These are phyloP conservation scores for Platycheirus rosarum DNA, from an alignment of 2,888 invertebrate genomes.

Conservation along the genomic window DNA sequence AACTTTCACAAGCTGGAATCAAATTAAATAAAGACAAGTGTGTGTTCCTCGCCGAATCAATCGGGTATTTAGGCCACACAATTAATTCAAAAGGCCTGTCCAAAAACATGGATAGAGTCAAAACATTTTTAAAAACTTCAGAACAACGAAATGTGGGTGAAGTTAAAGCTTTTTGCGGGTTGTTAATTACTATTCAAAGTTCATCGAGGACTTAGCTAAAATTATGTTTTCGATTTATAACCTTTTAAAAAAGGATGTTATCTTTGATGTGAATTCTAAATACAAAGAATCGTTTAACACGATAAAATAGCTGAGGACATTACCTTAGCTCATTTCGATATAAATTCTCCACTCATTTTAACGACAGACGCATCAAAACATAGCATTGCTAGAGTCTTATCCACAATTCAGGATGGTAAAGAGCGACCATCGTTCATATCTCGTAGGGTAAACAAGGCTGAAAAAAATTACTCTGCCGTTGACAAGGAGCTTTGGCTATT, in stretches of 20 bases:
- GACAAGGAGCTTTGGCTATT: conserved; percentile 6
- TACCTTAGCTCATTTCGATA: conserved; percentile 69
- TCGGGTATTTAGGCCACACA: conserved; percentile 76
- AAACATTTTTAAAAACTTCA: conserved; percentile 57
- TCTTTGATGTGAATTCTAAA: conserved; percentile 75
- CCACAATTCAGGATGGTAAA: conserved; percentile 8
- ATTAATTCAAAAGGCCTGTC: conserved; percentile 76
- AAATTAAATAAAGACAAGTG: conserved; percentile 77
- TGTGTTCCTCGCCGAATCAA: conserved; percentile 74
- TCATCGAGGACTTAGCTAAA: conserved; percentile 76
- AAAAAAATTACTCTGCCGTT: conserved; percentile 5
- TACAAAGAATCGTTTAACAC: conserved; percentile 76
- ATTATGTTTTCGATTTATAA: conserved; percentile 77
- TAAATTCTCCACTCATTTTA: conserved; percentile 50
- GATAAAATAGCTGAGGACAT: conserved; percentile 71
- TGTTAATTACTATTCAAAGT: conserved; percentile 79
- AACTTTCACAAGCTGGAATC: conserved; percentile 58
- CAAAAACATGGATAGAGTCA: conserved; percentile 74
- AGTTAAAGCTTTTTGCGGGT: conserved; percentile 77
- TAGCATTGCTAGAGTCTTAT: conserved; percentile 46
- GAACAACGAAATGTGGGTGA: conserved; percentile 33
- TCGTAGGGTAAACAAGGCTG: conserved; percentile 6
- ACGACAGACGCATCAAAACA: conserved; percentile 71
- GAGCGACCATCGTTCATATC: conserved; percentile 47
- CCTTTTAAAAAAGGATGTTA: conserved; percentile 58